These are phyloP conservation scores for Callimorpha dominula DNA, from an alignment of 2,888 invertebrate species.

Conservation along the genomic window DNA sequence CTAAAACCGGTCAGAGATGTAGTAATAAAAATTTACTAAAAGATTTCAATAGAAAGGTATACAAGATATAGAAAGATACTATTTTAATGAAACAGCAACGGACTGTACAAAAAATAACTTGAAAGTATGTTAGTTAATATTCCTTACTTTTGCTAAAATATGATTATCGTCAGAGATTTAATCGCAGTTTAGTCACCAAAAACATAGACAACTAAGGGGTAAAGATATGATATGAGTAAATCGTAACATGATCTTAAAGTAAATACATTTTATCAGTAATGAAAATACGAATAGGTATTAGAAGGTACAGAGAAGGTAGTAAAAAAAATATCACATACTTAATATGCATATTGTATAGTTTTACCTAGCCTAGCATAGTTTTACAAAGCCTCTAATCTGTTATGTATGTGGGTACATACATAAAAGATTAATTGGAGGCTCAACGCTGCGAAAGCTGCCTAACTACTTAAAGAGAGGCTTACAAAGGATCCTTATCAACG, in stretches of 20 bases:
- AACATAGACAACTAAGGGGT: background rate
- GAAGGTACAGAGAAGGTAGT: background rate
- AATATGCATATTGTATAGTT: background rate
- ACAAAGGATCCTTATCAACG: slow-evolving; percentile 52
- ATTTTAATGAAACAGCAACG: background rate
- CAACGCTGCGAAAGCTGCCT: slow-evolving; percentile 35
- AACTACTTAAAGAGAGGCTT: slow-evolving; percentile 43
- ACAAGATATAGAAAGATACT: slow-evolving; percentile 2
- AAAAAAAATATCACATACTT: background rate
- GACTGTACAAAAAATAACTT: background rate
- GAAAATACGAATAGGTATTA: background rate
- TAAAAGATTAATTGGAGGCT: too few relatives aligned
- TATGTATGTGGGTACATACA: too few relatives aligned
- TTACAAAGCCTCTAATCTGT: background rate
- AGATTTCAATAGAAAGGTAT: slow-evolving; percentile 32
- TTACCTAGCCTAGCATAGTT: background rate
- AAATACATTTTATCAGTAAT: background rate
- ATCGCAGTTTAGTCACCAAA: background rate
- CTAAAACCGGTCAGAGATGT: slow-evolving; percentile 67
- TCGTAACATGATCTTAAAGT: background rate
- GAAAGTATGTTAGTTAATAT: background rate
- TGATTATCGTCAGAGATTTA: background rate
- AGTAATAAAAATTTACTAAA: slow-evolving; percentile 48
- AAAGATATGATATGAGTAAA: background rate
- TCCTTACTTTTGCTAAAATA: background rate